phyloP scores from a whole-genome alignment of 2,888 invertebrate species.

The Cerceris rybyensis region DNA sequence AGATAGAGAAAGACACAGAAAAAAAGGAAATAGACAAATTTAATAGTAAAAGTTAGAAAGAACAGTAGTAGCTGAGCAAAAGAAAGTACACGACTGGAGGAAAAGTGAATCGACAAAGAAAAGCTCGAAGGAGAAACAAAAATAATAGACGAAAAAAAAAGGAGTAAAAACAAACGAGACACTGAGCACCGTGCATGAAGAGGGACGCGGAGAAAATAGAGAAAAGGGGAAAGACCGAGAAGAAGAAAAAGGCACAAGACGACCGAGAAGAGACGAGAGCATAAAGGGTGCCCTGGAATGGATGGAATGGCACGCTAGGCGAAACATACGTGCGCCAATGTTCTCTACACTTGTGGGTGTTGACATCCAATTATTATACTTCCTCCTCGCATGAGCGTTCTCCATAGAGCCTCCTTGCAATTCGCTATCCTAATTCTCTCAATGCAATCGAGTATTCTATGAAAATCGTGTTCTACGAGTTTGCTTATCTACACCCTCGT shows the following conservation, averaged over 20 bases:
- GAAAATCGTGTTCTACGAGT: background rate
- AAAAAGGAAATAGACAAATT: too few relatives aligned
- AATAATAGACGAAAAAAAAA: too few relatives aligned
- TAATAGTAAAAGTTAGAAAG: too few relatives aligned
- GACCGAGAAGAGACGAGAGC: conserved; percentile 11
- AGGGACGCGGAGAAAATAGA: background rate
- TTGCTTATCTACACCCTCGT: background rate
- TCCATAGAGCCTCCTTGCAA: conserved; percentile 4
- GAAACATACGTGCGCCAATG: conserved; percentile 39
- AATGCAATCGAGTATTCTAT: conserved; percentile 23
- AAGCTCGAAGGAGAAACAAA: too few relatives aligned
- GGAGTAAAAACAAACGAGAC: too few relatives aligned
- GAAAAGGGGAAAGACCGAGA: conserved; percentile 9
- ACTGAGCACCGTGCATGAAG: too few relatives aligned
- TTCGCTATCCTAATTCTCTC: conserved; percentile 24
- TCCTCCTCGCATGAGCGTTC: conserved; percentile 31
- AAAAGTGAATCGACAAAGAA: too few relatives aligned
- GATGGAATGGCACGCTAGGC: conserved; percentile 36
- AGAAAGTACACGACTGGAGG: too few relatives aligned
- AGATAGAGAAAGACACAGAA: too few relatives aligned
- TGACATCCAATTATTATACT: conserved; percentile 57
- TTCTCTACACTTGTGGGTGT: conserved; percentile 44
- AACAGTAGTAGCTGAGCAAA: too few relatives aligned
- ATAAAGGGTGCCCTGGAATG: conserved; percentile 33
- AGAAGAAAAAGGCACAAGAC: conserved; percentile 4